Evolutionary conservation across 2,113 vertebrate genomes (phyloP).

Genomic region (Vidua macroura): DNA sequence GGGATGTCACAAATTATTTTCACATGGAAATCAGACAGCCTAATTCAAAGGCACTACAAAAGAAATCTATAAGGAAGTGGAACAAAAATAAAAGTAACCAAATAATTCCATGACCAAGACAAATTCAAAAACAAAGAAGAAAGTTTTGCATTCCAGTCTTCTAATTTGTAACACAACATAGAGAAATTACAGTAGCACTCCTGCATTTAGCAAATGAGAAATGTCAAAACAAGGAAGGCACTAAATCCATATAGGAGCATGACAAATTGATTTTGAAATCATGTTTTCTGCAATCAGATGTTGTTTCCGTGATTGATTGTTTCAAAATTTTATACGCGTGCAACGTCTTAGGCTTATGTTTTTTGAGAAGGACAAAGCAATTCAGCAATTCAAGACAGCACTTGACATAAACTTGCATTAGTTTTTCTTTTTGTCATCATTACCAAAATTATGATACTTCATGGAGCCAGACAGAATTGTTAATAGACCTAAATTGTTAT

Average conservation of each 20-base stretch:
- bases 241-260: slow-evolving; percentile 37
- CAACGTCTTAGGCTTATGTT: not conserved
- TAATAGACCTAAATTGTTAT: not conserved
- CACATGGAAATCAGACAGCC: not conserved
- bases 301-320: slow-evolving; percentile 9
- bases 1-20: not conserved
- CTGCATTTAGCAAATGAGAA: slow-evolving; percentile 44
- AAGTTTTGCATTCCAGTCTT: not conserved
- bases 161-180: not conserved
- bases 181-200: not conserved
- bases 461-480: not conserved
- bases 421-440: not conserved
- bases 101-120: not conserved
- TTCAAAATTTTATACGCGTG: slow-evolving; percentile 12
- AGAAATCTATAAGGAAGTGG: not conserved
- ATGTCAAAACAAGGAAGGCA: slow-evolving; percentile 35
- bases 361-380: slow-evolving; percentile 1
- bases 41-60: not conserved
- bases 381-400: not conserved
- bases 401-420: not conserved
- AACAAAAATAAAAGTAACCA: not conserved
- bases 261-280: slow-evolving; percentile 51
- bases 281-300: slow-evolving; percentile 44
- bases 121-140: not conserved
- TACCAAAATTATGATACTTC: not conserved